phyloP scores from a whole-genome alignment of 2,888 invertebrate species.

The Apantesis nais region DNA sequence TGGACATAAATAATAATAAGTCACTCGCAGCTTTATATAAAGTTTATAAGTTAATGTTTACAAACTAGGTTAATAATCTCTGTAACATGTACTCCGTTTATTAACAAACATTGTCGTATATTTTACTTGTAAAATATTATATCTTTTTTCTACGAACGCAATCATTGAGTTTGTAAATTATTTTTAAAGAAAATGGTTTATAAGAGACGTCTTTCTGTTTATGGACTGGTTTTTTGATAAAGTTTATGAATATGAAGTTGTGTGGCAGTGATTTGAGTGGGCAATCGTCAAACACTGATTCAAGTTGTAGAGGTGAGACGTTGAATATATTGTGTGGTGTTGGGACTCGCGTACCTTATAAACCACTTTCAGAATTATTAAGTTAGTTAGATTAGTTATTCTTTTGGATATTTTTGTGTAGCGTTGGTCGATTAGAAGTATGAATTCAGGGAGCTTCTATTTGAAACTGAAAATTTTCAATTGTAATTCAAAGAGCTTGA shows the following conservation, averaged over 20 bases:
- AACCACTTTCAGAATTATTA: conserved; percentile 61
- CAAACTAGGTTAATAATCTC: conserved; percentile 43
- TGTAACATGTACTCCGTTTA: conserved; percentile 41
- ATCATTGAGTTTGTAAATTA: conserved; percentile 81
- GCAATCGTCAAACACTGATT: conserved; percentile 18
- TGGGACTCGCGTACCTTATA: conserved; percentile 57
- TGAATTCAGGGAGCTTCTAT: conserved; percentile 51
- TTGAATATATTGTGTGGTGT: conserved; percentile 24
- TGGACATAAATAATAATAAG: conserved; percentile 43
- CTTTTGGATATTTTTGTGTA: conserved; percentile 73
- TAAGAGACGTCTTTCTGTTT: conserved; percentile 52
- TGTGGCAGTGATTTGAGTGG: conserved; percentile 16
- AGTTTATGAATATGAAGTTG: conserved; percentile 41
- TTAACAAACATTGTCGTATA: conserved; percentile 55
- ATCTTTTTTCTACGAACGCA: conserved; percentile 73
- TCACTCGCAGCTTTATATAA: conserved; percentile 40
- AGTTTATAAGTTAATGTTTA: conserved; percentile 39
- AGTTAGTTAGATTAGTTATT: conserved; percentile 65
- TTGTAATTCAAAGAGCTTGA: conserved; percentile 51
- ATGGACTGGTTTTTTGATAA: conserved; percentile 42
- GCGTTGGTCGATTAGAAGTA: conserved; percentile 54
- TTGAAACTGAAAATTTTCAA: conserved; percentile 57
- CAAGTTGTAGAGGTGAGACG: conserved; percentile 13
- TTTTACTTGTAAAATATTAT: conserved; percentile 76
- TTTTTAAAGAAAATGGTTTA: conserved; percentile 69